A percentile compares a stretch with the other conserved stretches of the same genome.
Evolutionary conservation across 2,797 vertebrate genomes (phyloP).

Genomic region (Hemitrygon akajei): DNA sequence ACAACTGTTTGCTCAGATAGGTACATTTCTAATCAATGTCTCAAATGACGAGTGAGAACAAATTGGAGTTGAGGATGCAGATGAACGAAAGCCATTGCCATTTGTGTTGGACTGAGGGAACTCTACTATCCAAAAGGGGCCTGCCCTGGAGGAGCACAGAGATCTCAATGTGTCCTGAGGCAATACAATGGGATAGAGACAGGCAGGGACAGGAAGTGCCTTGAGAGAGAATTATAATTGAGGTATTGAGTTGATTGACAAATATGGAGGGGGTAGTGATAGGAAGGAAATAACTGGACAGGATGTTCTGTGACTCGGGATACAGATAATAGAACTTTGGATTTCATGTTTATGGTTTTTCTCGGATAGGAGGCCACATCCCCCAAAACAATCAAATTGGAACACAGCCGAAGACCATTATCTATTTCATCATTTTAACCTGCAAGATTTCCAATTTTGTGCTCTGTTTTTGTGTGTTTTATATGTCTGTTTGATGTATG

Average conservation of each 20-base stretch:
- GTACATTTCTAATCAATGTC: background rate
- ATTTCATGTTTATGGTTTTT: background rate
- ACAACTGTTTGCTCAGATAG: no score
- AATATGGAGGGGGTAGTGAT: background rate
- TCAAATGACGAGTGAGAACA: background rate
- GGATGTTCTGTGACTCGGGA: background rate
- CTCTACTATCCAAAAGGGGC: background rate
- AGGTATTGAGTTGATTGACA: background rate
- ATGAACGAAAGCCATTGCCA: background rate
- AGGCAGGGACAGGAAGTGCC: background rate
- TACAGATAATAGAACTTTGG: background rate
- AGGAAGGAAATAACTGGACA: background rate
- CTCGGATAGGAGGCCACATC: background rate
- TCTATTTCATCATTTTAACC: background rate
- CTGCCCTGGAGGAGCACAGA: background rate
- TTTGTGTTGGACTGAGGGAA: background rate
- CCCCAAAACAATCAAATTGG: background rate
- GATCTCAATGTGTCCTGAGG: background rate
- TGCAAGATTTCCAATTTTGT: slow-evolving; percentile 1
- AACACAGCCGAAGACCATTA: background rate
- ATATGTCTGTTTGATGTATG: no score
- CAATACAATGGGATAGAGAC: background rate
- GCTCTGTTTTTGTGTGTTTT: background rate
- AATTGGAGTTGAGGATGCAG: background rate
- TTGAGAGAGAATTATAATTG: background rate